Base-by-base conservation (phyloP, 2,797 vertebrate genomes). In the Amblyraja radiata region DNA sequence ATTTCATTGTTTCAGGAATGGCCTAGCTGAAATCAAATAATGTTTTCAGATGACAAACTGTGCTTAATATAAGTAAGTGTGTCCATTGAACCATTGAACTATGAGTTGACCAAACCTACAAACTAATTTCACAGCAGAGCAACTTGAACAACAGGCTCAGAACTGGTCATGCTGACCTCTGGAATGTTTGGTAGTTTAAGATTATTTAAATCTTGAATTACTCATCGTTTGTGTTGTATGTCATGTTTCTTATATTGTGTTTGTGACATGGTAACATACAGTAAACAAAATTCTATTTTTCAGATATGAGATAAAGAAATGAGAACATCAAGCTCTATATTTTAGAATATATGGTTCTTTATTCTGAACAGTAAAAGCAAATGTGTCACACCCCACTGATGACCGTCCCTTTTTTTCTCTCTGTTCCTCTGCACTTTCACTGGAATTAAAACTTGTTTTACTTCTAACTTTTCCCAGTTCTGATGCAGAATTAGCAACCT, bases 251-350 rank as follows among this genome's bases (percentile, higher is more conserved):
- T 71, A 9, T 74, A 71, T 74, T 91, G 21, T 46, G 68, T 39
- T 13, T 54, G 90, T 91, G 71, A 25, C 90, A 91, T 36, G 68
- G 68, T 46, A 91, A 91, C 90, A 39, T 36, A 65, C 39, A 73
- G 90, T 91, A 71, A 74, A 73, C 68, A 91, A 71, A 74, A 73
- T 74, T 28, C 68, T 21, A 28, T 25, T 23, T 54, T 91, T 74
- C 36, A 91, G 68, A 91, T 74, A 91, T 46, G 23, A 91, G 68
- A 91, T 91, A 91, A 91, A 54, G 36, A 90, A 90, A 90, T 90
- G 9, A 90, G 86, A 90, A 90, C 86, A 71, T 21, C 28, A 71
- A 90, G 86, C 86, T 36, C 32, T 32, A 71, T 68, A 10, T 16
- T 32, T 32, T 65, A 36, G 10, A 90, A 90, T 71, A 68, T 36